A percentile compares a stretch with the other conserved stretches of the same genome.
These are phyloP conservation scores for Tetramorium parvispinum DNA, from an alignment of 1,140 invertebrate species.

Conservation along the genomic window DNA sequence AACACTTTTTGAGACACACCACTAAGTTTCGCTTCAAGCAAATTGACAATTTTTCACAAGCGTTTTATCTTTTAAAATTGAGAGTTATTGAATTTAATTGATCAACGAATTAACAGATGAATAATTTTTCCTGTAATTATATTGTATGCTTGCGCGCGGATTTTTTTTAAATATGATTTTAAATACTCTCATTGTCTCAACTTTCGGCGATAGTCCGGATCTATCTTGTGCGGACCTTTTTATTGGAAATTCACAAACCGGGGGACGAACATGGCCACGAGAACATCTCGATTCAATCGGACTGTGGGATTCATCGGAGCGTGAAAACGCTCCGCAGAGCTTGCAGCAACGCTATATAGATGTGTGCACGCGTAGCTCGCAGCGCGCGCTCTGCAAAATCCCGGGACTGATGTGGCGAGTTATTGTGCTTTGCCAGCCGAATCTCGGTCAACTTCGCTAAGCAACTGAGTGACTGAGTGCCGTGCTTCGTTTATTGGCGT, in stretches of 20 bases:
- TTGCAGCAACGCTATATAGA: conserved; percentile 48
- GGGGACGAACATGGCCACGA: conserved; percentile 30
- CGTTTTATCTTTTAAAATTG: neutral
- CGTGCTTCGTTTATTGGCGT: conserved; percentile 71
- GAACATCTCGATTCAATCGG: conserved; percentile 69
- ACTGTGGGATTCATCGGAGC: conserved; percentile 55
- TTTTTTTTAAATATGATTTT: neutral
- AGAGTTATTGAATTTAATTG: neutral
- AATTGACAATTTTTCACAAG: neutral
- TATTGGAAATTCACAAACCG: conserved; percentile 43
- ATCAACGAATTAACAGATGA: neutral
- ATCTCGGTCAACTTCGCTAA: conserved; percentile 73
- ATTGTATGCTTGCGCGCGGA: neutral
- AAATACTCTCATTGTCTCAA: conserved; percentile 3
- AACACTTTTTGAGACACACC: neutral
- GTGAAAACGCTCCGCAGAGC: conserved; percentile 67
- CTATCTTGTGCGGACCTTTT: conserved; percentile 25
- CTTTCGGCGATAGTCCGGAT: neutral
- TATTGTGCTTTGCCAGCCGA: conserved; percentile 69
- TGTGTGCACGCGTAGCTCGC: conserved; percentile 54
- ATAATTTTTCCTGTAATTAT: conserved; percentile 27
- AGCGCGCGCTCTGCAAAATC: conserved; percentile 60
- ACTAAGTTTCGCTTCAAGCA: neutral
- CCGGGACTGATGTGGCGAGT: conserved; percentile 67
- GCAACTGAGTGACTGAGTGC: conserved; percentile 68